A percentile compares a stretch with the other conserved stretches of the same genome.
Conservation (phyloP, 2,113 vertebrate species). For the Acanthisitta chloris region DNA sequence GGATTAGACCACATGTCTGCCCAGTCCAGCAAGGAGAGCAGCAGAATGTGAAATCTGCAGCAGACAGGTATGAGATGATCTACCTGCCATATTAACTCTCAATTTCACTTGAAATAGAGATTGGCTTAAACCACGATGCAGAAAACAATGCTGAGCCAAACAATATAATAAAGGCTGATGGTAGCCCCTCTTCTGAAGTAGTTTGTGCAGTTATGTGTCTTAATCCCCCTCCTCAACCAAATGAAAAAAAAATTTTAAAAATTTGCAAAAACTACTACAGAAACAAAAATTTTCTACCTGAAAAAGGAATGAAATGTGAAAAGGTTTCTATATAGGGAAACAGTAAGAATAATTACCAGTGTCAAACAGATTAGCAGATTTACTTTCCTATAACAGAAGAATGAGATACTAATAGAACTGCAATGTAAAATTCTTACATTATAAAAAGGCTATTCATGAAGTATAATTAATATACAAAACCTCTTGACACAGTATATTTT, state of each 20-base stretch:
- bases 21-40: not conserved
- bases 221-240: not conserved
- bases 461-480: not conserved
- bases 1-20: slow-evolving; percentile 10
- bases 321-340: not conserved
- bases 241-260: not conserved
- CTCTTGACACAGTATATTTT: not conserved
- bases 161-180: not conserved
- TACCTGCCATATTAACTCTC: not conserved
- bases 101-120: not conserved
- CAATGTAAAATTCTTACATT: not conserved
- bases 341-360: not conserved
- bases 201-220: not conserved
- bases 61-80: not conserved
- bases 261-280: not conserved
- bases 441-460: not conserved
- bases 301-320: not conserved
- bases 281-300: not conserved
- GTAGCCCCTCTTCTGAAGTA: not conserved
- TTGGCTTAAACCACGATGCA: not conserved
- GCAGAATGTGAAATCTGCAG: not conserved
- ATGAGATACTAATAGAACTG: not conserved
- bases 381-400: not conserved
- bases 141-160: not conserved
- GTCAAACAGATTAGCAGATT: not conserved